phyloP scores from a whole-genome alignment of 2,888 invertebrate genomes.

The Agriopis leucophaearia region DNA sequence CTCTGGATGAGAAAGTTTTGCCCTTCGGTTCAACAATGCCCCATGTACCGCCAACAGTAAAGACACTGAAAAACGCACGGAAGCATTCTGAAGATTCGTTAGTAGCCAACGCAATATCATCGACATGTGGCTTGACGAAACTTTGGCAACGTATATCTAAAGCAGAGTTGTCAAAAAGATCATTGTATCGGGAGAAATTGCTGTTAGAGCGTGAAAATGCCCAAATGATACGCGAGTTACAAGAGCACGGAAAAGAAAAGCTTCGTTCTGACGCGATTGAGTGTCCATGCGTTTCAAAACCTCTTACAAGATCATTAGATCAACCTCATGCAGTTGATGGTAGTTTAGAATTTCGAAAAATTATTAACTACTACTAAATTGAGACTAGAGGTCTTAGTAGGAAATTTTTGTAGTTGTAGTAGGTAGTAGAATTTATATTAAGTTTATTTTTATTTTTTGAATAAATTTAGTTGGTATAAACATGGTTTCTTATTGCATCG shows the following conservation, averaged over 20 bases:
- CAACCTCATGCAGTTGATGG: constrained; percentile 69
- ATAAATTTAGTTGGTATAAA: constrained; percentile 2
- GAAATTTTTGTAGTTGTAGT: not conserved
- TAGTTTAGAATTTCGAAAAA: constrained; percentile 62
- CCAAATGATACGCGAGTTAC: constrained; percentile 57
- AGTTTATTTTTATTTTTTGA: constrained; percentile 7
- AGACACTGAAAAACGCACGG: constrained; percentile 48
- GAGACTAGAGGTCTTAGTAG: not conserved
- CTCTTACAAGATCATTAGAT: constrained; percentile 34
- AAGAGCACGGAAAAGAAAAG: constrained; percentile 56
- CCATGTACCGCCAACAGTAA: constrained; percentile 56
- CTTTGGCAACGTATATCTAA: constrained; percentile 78
- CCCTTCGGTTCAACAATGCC: constrained; percentile 68
- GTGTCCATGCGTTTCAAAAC: constrained; percentile 58
- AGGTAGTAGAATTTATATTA: not conserved
- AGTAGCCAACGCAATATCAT: constrained; percentile 66
- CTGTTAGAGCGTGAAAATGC: constrained; percentile 71
- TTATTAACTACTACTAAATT: constrained; percentile 40
- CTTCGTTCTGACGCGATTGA: constrained; percentile 53
- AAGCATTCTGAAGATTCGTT: constrained; percentile 69
- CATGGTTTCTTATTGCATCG: not conserved
- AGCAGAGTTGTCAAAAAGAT: constrained; percentile 72
- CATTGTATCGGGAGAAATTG: constrained; percentile 71
- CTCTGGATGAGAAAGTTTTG: constrained; percentile 81
- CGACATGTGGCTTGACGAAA: constrained; percentile 71